A percentile compares a stretch with the other conserved stretches of the same genome.
Conservation (phyloP, 2,888 invertebrate genomes). For the Archaeoteleia sp. region DNA sequence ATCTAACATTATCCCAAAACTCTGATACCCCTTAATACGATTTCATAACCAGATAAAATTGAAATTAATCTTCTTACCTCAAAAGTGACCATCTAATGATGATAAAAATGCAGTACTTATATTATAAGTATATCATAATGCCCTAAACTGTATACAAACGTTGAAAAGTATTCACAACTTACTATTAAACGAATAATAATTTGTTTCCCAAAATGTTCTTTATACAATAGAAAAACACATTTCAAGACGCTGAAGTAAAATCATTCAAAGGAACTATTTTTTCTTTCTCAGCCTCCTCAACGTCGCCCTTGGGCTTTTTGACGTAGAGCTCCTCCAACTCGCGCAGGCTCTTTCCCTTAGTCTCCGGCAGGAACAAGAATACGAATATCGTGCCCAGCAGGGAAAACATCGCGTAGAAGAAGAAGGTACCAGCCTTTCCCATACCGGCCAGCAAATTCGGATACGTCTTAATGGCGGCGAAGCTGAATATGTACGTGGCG, state of each 20-base stretch:
- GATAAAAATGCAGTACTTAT: too few species aligned
- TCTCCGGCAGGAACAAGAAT: slow-evolving; percentile 76
- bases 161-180: too few species aligned
- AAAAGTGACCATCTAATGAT: too few species aligned
- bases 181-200: too few species aligned
- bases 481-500: slow-evolving; percentile 77
- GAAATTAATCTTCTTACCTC: too few species aligned
- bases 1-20: too few species aligned
- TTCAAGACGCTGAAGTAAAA: neutral
- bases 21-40: too few species aligned
- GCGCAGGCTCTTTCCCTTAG: slow-evolving; percentile 76
- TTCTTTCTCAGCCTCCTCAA: slow-evolving; percentile 23
- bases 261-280: slow-evolving; percentile 35
- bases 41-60: too few species aligned
- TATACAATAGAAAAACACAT: too few species aligned
- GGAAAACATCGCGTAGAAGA: slow-evolving; percentile 75
- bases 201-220: neutral
- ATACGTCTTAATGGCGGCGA: slow-evolving; percentile 76
- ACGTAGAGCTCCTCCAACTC: slow-evolving; percentile 76
- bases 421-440: slow-evolving; percentile 76
- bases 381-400: slow-evolving; percentile 76
- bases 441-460: slow-evolving; percentile 73
- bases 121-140: too few species aligned
- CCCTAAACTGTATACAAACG: too few species aligned
- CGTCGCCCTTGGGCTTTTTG: slow-evolving; percentile 50